Evolutionary conservation across 1,140 invertebrate species (phyloP), one percentile per base, ranked within the genome.

Genomic region (Macrostomum lignano): DNA sequence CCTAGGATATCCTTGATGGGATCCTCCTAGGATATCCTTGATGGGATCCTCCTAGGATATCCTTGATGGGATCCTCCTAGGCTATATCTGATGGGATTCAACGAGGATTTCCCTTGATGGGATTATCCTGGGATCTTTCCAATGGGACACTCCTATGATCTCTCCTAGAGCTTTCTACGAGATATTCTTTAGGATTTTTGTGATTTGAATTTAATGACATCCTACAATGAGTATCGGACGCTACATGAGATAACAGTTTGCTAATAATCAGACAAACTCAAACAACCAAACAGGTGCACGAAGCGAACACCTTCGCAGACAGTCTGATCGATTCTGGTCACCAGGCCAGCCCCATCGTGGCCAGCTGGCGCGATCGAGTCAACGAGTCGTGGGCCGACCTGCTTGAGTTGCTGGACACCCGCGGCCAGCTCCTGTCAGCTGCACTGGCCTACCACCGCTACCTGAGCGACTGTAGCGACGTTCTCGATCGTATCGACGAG

Each of bases 371-470:
- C 60, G 88, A 98, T 52, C 74, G 73, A 21, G 62, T 98, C 38
- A 94, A 93, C 59, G 88, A 98, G 56, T 73, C 78, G 9, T 98
- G 86, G 88, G 81, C 91, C 52, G 91, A 98, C 58, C 62, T 98
- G 37, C 58, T 94, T 6, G 91, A 98, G 58, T 61, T 98, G 33
- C 96, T 98, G 40, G 81, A 94, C 46, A 98, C 91, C 1, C 67
- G 91, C 39, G 86, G 77, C 21, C 82, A 86, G 58, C 84, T 91
- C 74, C 55, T 96, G 42, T 74, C 76, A 22, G 81, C 84, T 3
- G 86, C 79, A 21, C 71, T 84, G 47, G 79, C 94, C 55, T 61
- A 94, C 28, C 84, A 94, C 63, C 96, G 94, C 61, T 98, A 93
- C 72, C 94, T 93, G 74, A 79, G 94, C 58, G 91, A 98, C 60